A percentile compares a stretch with the other conserved stretches of the same genome.
Evolutionary conservation across 2,888 invertebrate species (phyloP).

Genomic region (Eupsilia transversa): DNA sequence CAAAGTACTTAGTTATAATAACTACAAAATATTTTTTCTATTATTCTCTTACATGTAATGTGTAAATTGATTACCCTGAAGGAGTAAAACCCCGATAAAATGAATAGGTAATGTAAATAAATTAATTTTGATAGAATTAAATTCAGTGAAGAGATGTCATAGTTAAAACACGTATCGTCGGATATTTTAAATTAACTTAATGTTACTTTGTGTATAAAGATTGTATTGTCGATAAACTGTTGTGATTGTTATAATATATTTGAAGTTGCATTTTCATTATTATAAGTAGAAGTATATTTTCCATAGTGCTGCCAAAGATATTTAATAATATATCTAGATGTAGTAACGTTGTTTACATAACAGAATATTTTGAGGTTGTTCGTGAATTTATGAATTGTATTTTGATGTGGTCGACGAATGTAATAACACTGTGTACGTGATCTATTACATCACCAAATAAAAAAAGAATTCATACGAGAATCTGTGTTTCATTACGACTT

Average conservation of each 20-base stretch:
- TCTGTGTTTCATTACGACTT: slow-evolving; percentile 61
- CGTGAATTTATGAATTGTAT: slow-evolving; percentile 87
- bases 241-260: slow-evolving; percentile 89
- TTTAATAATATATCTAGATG: slow-evolving; percentile 87
- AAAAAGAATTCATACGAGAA: slow-evolving; percentile 79
- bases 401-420: slow-evolving; percentile 86
- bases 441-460: slow-evolving; percentile 86
- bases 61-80: slow-evolving; percentile 84
- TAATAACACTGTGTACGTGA: slow-evolving; percentile 86
- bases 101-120: slow-evolving; percentile 83
- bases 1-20: slow-evolving; percentile 77
- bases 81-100: slow-evolving; percentile 87
- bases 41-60: slow-evolving; percentile 77
- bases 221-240: slow-evolving; percentile 87
- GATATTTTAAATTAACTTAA: slow-evolving; percentile 80
- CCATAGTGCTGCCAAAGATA: slow-evolving; percentile 91
- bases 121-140: slow-evolving; percentile 81
- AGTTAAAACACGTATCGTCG: slow-evolving; percentile 77
- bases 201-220: slow-evolving; percentile 81
- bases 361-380: slow-evolving; percentile 88
- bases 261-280: slow-evolving; percentile 89
- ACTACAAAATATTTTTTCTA: slow-evolving; percentile 75
- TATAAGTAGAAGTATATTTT: slow-evolving; percentile 90
- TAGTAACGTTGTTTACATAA: slow-evolving; percentile 89
- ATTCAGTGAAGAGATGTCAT: slow-evolving; percentile 71